phyloP scores from a whole-genome alignment of 2,888 invertebrate genomes.

The Lamproptera curius region DNA sequence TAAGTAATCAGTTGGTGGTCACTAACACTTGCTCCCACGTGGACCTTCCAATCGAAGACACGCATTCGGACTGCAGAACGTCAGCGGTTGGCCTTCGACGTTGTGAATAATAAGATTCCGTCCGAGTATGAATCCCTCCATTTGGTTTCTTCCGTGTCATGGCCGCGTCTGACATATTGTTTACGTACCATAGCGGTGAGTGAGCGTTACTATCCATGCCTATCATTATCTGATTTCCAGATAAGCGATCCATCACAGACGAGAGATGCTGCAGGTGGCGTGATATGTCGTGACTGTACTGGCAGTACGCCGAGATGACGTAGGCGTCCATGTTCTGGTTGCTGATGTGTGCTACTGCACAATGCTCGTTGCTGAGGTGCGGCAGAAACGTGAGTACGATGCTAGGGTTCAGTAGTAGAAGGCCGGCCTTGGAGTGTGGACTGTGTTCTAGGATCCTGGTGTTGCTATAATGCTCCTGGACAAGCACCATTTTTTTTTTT shows the following conservation, averaged over 20 bases:
- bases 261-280: background rate
- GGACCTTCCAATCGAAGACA: background rate
- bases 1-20: background rate
- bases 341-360: background rate
- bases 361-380: too few relatives aligned
- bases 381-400: background rate
- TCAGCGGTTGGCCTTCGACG: background rate
- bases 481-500: too few relatives aligned
- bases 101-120: background rate
- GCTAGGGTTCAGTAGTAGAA: background rate
- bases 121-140: background rate
- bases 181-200: background rate
- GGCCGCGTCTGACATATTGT: background rate
- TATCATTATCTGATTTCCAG: background rate
- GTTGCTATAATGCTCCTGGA: background rate
- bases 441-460: background rate
- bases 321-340: background rate
- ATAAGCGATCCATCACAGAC: background rate
- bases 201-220: slow-evolving; percentile 1
- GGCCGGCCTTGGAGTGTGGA: background rate
- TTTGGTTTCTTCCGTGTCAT: background rate
- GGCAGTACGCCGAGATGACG: background rate
- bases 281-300: background rate
- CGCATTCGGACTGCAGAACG: background rate
- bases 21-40: background rate